Percentiles rank a stretch among this genome's conserved stretches.
Conservation (phyloP, 2,888 invertebrate genomes). For the Dryococelus australis region DNA sequence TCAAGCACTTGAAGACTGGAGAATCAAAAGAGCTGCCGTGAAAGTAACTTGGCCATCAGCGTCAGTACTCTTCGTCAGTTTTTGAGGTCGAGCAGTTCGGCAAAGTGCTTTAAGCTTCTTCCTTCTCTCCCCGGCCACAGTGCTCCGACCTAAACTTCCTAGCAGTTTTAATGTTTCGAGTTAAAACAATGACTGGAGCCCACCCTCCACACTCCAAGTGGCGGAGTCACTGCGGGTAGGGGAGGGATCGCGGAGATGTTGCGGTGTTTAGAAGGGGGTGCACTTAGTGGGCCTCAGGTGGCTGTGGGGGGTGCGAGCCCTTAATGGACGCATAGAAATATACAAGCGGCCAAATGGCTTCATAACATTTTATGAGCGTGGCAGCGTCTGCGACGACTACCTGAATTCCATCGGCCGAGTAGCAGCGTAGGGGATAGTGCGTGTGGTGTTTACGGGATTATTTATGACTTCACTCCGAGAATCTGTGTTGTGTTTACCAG, state of each 20-base stretch:
- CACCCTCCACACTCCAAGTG: background rate
- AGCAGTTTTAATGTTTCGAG: background rate
- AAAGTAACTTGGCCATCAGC: background rate
- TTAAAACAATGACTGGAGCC: background rate
- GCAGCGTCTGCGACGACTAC: background rate
- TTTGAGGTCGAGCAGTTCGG: background rate
- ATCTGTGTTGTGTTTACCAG: too few species aligned
- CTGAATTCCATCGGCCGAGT: too few species aligned
- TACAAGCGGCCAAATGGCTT: background rate
- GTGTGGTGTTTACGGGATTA: too few species aligned
- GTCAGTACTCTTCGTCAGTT: background rate
- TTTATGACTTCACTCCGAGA: too few species aligned
- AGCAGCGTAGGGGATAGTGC: background rate
- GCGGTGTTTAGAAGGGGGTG: background rate
- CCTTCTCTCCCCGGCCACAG: background rate
- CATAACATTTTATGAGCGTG: background rate
- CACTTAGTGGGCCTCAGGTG: background rate
- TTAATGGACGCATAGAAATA: background rate
- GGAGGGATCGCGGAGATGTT: too few species aligned
- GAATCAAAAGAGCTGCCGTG: slow-evolving; percentile 9
- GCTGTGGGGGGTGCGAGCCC: background rate
- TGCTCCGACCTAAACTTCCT: background rate
- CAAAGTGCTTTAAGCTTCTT: slow-evolving; percentile 6
- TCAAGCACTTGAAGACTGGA: background rate
- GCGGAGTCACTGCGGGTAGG: background rate